A percentile compares a stretch with the other conserved stretches of the same genome.
Evolutionary conservation across 2,797 vertebrate species (phyloP).

Genomic region (Lemur catta): DNA sequence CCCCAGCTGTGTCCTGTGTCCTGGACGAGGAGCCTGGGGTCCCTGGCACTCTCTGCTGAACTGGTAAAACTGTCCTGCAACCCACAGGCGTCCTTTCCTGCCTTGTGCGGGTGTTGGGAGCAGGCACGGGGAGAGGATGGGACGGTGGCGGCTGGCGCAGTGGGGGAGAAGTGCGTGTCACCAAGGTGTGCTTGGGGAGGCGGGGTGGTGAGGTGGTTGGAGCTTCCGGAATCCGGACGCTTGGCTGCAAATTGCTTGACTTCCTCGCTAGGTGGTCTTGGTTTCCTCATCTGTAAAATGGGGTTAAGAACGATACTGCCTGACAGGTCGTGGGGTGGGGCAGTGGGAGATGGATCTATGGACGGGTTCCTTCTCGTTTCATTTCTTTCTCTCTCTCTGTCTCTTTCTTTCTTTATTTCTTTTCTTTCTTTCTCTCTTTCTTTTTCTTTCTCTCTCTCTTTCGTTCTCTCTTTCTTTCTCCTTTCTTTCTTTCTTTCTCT

Average conservation of each 20-base stretch:
- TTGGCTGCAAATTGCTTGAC: background rate
- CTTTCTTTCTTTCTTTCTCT: no score
- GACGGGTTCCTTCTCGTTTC: background rate
- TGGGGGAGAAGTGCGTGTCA: rapidly evolving
- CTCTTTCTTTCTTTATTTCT: background rate
- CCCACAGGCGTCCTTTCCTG: background rate
- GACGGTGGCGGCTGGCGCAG: rapidly evolving
- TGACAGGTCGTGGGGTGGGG: background rate
- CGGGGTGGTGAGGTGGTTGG: rapidly evolving
- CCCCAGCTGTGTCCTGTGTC: background rate
- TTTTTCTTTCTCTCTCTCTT: no score
- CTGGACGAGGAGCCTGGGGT: background rate
- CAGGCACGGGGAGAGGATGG: rapidly evolving
- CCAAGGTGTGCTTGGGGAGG: background rate
- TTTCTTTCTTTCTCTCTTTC: no score
- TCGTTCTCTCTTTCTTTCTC: no score
- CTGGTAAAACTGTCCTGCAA: background rate
- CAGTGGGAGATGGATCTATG: background rate
- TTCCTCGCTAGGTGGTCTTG: background rate
- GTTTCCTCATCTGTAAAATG: background rate
- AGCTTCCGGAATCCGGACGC: background rate
- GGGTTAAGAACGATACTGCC: background rate
- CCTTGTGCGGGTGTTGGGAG: rapidly evolving
- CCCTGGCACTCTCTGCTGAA: background rate
- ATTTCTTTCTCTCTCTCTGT: background rate